Percentiles rank a stretch among this genome's conserved stretches.
Evolutionary conservation across 2,888 invertebrate species (phyloP).

Genomic region (Sphecodes monilicornis): DNA sequence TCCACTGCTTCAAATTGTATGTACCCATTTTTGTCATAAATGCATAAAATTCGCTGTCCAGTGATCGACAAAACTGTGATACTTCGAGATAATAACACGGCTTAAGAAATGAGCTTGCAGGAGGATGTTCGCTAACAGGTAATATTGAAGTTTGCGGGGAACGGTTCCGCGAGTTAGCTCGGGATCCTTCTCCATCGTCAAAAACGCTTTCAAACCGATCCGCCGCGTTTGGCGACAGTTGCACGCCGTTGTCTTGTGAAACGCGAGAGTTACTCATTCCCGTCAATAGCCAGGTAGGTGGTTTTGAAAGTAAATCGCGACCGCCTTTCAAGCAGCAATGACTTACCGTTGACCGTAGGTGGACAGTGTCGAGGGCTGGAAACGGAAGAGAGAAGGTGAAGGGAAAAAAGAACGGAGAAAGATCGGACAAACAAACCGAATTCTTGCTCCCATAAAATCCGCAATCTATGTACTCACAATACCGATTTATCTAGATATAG

Average conservation of each 20-base stretch:
- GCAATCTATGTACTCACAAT: too few relatives aligned
- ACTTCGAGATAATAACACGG: too few relatives aligned
- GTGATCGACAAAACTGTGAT: too few relatives aligned
- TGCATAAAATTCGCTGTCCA: too few relatives aligned
- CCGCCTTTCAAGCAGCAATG: slow-evolving; percentile 55
- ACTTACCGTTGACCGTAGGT: slow-evolving; percentile 45
- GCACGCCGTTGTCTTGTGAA: slow-evolving; percentile 30
- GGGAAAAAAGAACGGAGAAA: slow-evolving; percentile 13
- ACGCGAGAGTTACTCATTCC: slow-evolving; percentile 57
- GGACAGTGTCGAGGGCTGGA: slow-evolving; percentile 38
- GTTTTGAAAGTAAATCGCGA: slow-evolving; percentile 61
- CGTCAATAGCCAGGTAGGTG: slow-evolving; percentile 60
- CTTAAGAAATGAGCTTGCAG: neutral
- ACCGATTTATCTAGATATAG: too few relatives aligned
- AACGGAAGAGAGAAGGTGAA: slow-evolving; percentile 16
- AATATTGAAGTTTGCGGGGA: neutral
- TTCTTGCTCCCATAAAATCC: too few relatives aligned
- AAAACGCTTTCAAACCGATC: neutral
- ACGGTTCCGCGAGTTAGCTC: neutral
- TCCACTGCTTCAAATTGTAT: too few relatives aligned
- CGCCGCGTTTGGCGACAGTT: slow-evolving; percentile 4
- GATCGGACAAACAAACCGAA: neutral
- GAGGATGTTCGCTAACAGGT: neutral
- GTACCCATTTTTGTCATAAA: too few relatives aligned
- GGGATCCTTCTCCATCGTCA: neutral